Evolutionary conservation across 2,797 vertebrate genomes (phyloP).

Genomic region (Anguilla anguilla): DNA sequence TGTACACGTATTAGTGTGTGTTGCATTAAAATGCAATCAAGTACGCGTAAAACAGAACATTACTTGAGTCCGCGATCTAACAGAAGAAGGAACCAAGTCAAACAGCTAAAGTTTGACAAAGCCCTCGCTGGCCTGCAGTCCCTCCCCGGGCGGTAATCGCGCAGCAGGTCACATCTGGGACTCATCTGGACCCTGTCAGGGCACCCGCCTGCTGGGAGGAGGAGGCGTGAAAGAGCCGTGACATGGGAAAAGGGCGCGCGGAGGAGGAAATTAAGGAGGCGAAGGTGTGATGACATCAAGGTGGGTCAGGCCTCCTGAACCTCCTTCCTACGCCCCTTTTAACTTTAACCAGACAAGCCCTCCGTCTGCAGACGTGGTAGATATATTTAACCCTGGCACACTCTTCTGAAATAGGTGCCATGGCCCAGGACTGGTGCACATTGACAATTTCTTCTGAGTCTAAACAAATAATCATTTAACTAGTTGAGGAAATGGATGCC

Average conservation of each 20-base stretch:
- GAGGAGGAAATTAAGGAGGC: conserved; percentile 57
- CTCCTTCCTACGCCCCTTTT: conserved; percentile 46
- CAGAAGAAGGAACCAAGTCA: not conserved
- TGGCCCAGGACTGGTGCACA: conserved; percentile 36
- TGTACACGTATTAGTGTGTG: not conserved
- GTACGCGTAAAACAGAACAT: conserved; percentile 4
- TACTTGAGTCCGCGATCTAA: not conserved
- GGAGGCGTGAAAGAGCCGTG: conserved; percentile 45
- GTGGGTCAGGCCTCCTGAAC: conserved; percentile 44
- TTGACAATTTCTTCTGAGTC: conserved; percentile 24
- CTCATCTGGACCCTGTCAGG: conserved; percentile 59
- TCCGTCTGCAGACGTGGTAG: conserved; percentile 41
- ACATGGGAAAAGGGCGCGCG: conserved; percentile 39
- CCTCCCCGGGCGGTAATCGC: conserved; percentile 44
- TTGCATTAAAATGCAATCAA: not conserved
- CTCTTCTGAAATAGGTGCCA: conserved; percentile 45
- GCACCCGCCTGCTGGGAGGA: conserved; percentile 47
- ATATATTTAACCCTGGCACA: conserved; percentile 36
- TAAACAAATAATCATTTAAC: conserved; percentile 1
- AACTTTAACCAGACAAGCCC: conserved; percentile 56
- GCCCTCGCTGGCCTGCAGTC: conserved; percentile 51
- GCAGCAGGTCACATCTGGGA: conserved; percentile 39
- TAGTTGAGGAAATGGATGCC: conserved; percentile 31
- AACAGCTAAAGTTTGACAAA: conserved; percentile 36
- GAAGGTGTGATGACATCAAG: conserved; percentile 42